Percentiles rank a stretch among this genome's conserved stretches.
These are phyloP conservation scores for human DNA, from an alignment of 2,113 vertebrate species.

Conservation along the genomic window GRCh38 chr2:102725501-102726000, in stretches of 20 bases:
- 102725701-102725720: background rate
- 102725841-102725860: background rate
- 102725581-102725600: background rate
- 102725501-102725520: background rate
- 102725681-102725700: background rate
- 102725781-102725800: background rate
- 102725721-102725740: background rate
- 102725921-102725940: background rate
- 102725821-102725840: background rate
- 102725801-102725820: background rate
- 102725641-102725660: background rate
- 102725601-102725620: background rate
- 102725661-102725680: background rate
- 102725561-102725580: background rate
- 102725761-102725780: background rate
- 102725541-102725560: background rate
- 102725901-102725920: background rate
- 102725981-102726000: background rate
- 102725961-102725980: background rate
- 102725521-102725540: background rate
- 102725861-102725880: background rate
- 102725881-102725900: background rate
- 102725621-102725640: background rate
- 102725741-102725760: no score
- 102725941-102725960: background rate